Base-by-base conservation (phyloP, 2,113 vertebrate species). In the Pomatorhinus ruficollis region DNA sequence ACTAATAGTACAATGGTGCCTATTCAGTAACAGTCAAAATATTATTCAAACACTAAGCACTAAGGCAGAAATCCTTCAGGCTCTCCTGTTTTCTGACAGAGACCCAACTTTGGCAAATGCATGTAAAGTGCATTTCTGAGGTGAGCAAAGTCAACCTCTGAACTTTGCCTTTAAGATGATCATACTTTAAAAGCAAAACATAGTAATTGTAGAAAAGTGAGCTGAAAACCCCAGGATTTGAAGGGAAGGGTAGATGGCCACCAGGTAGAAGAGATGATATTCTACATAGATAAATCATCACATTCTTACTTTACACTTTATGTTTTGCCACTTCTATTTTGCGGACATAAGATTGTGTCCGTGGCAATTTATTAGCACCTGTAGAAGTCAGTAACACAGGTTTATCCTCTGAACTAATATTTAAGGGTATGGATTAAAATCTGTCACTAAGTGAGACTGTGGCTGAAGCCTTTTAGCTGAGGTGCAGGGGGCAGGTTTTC, bases 11-110 rank as follows among this genome's bases (percentile, higher is more conserved):
- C 77, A 94, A 93, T 50, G 70, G 63, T 87, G 60, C 50, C 84
- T 82, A 87, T 87, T 89, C 78, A 96, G 84, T 69, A 92, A 86
- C 42, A 77, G 49, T 78, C 59, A 90, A 76, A 93, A 96, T 89
- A 95, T 81, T 89, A 92, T 80, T 80, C 1, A 9, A 90, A 75
- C 68, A 64, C 40, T 47, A 52, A 78, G 70, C 30, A 24, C 56
- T 57, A 81, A 65, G 69, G 60, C 60, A 91, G 81, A 84, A 95
- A 94, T 78, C 69, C 78, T 92, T 89, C 77, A 84, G 69, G 47
- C 49, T 91, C 77, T 74, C 52, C 72, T 56, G 8, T 80, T 74
- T 81, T 92, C 86, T 92, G 65, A 83, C 39, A 71, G 31, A 89
- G 35, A 49, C 25, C 53, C n/a, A 75, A 37, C 22, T 81, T 45